Percentiles rank a stretch among this genome's conserved stretches.
phyloP scores from a whole-genome alignment of 2,113 vertebrate genomes.

The Dicentrarchus labrax region DNA sequence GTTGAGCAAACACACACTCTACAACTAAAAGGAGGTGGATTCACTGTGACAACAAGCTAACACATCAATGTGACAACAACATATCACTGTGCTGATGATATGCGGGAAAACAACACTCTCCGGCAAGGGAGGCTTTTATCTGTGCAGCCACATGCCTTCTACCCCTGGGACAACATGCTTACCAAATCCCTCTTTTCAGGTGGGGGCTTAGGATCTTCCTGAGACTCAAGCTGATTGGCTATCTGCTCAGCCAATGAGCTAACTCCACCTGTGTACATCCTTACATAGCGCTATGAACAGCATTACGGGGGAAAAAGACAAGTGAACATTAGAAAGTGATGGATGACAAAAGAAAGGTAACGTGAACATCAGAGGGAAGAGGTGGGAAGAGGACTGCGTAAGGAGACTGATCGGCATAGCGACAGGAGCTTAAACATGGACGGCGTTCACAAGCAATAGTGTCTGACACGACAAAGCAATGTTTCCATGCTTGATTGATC shows the following conservation, averaged over 20 bases:
- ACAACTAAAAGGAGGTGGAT: slow-evolving; percentile 27
- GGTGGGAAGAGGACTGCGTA: not conserved
- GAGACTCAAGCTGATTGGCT: slow-evolving; percentile 96
- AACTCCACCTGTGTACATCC: slow-evolving; percentile 98
- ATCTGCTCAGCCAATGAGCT: slow-evolving; percentile 97
- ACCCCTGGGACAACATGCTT: slow-evolving; percentile 80
- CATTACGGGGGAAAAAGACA: slow-evolving; percentile 40
- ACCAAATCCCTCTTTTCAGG: slow-evolving; percentile 97
- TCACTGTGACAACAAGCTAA: slow-evolving; percentile 24
- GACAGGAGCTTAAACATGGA: slow-evolving; percentile 17
- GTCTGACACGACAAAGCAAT: slow-evolving; percentile 15
- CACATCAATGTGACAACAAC: slow-evolving; percentile 5
- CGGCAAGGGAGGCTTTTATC: slow-evolving; percentile 3
- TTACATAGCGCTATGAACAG: slow-evolving; percentile 91
- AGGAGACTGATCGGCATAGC: not conserved
- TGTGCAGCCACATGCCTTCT: slow-evolving; percentile 43
- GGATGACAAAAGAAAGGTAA: slow-evolving; percentile 19
- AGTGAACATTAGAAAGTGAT: slow-evolving; percentile 39
- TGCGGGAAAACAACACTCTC: slow-evolving; percentile 17
- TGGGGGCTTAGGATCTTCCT: slow-evolving; percentile 89
- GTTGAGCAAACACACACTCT: slow-evolving; percentile 31
- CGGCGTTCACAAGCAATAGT: not conserved
- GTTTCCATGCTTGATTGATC: slow-evolving; percentile 45
- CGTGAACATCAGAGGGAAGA: slow-evolving; percentile 1
- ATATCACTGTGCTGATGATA: not conserved